Evolutionary conservation across 2,888 invertebrate genomes (phyloP), one percentile per base, ranked within the genome.

Genomic region (Agonopterix arenella): DNA sequence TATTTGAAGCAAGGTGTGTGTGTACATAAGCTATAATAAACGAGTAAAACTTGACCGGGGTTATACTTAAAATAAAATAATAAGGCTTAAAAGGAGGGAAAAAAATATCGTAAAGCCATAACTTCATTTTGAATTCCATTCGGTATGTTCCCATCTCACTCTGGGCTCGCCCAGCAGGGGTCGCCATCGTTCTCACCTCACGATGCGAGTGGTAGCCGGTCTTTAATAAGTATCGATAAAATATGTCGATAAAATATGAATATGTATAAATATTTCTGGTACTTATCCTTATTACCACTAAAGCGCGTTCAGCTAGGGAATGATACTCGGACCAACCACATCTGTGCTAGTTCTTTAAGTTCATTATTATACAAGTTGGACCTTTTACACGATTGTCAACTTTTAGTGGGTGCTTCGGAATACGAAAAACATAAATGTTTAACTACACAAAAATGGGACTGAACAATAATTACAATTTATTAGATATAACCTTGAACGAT

Each of bases 161-260:
- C 80, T 79, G 80, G 76, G 75, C 79, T 76, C 67, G 60, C 86
- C 49, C 88, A 84, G 88, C 89, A 77, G 88, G 89, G 84, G 84
- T 81, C 81, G 68, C 84, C 81, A 82, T 88, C 86, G 86, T 89
- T 89, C 88, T 89, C 89, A 89, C 89, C 88, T 89, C 84, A 73
- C 81, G 88, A 86, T 70, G 85, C 85, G 86, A 84, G 84, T 89
- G 81, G 89, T 89, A 89, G 89, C 88, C 81, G 81, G 74, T 76
- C 83, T 83, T 86, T 89, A 89, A 89, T 88, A 89, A 85, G 84
- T 83, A 83, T 86, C 85, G 86, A 86, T 89, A 88, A 89, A 88
- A 84, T 82, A 82, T 79, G 81, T 80, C 81, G 82, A 82, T 80
- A 80, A 80, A 77, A 79, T 85, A 89, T 88, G 85, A 85, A 85